Evolutionary conservation across 1,140 invertebrate species (phyloP).

Genomic region (Amyelois transitella): DNA sequence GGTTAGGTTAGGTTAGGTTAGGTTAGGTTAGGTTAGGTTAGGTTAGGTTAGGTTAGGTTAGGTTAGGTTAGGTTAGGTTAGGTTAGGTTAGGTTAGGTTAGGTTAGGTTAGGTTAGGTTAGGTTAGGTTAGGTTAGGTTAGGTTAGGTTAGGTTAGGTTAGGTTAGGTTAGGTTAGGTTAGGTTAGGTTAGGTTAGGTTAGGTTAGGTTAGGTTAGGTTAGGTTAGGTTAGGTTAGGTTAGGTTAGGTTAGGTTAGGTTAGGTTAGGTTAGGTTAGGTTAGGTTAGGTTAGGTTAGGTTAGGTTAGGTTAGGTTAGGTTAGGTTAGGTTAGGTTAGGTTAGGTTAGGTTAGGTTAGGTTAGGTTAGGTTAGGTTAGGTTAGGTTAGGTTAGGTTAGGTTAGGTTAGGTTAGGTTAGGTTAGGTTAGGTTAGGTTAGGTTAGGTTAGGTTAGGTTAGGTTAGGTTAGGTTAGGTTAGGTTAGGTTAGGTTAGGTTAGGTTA

Average conservation of each 20-base stretch:
- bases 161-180: conserved; percentile 25
- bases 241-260: conserved; percentile 6
- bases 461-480: conserved; percentile 19
- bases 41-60: conserved; percentile 14
- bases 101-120: conserved; percentile 9
- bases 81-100: conserved; percentile 21
- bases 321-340: conserved; percentile 19
- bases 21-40: conserved; percentile 12
- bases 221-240: conserved; percentile 10
- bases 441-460: conserved; percentile 11
- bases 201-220: conserved; percentile 15
- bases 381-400: conserved; percentile 26
- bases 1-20: conserved; percentile 12
- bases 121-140: conserved; percentile 27
- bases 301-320: conserved; percentile 20
- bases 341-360: conserved; percentile 22
- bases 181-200: conserved; percentile 31
- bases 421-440: conserved; percentile 8
- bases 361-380: conserved; percentile 23
- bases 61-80: conserved; percentile 10
- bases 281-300: conserved; percentile 20
- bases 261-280: conserved; percentile 15
- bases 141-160: conserved; percentile 25
- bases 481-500: conserved; percentile 21
- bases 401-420: conserved; percentile 26